Conservation (phyloP, 2,888 invertebrate species). For the Conistra vaccinii region DNA sequence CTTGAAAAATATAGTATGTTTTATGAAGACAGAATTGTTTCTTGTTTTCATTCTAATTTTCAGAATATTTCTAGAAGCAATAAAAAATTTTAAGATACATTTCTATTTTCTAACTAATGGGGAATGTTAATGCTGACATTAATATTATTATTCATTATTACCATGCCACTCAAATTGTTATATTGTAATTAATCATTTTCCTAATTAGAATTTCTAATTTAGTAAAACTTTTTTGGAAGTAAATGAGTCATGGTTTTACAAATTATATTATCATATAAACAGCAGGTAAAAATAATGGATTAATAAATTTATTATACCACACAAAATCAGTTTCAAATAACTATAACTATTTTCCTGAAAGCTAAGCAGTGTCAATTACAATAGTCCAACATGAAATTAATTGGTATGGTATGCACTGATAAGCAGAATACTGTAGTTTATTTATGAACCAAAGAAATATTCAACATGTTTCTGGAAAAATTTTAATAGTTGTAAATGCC, state of each 20-base stretch:
- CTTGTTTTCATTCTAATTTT: neutral
- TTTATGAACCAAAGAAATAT: neutral
- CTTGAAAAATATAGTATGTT: neutral
- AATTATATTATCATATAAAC: neutral
- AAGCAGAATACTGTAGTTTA: constrained; percentile 20
- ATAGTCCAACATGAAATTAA: constrained; percentile 10
- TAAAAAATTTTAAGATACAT: neutral
- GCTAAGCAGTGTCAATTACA: constrained; percentile 11
- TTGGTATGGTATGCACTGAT: constrained; percentile 47
- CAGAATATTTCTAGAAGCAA: neutral
- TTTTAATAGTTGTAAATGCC: neutral
- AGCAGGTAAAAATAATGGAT: constrained; percentile 4
- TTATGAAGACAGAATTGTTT: neutral
- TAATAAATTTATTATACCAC: neutral
- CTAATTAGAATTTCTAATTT: constrained; percentile 10
- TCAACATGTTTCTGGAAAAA: neutral
- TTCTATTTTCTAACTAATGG: neutral
- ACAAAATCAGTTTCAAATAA: constrained; percentile 1
- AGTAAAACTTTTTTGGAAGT: neutral
- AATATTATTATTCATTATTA: neutral
- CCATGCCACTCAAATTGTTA: neutral
- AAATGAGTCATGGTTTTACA: neutral
- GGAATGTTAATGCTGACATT: neutral
- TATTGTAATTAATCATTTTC: neutral
- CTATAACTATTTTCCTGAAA: constrained; percentile 22